Evolutionary conservation across 2,888 invertebrate genomes (phyloP).

Genomic region (Hartigia nigra): DNA sequence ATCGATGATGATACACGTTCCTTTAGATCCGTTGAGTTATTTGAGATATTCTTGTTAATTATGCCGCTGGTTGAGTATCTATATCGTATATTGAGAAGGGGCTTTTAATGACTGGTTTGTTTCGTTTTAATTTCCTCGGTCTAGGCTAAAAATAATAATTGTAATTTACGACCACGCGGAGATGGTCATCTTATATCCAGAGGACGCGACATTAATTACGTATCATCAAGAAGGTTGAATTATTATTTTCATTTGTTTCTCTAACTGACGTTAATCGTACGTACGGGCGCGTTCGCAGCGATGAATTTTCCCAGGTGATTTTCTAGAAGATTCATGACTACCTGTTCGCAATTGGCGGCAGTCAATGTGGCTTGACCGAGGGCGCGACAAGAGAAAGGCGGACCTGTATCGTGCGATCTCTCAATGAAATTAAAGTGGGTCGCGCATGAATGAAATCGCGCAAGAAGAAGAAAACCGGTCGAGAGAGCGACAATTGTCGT

Average conservation of each 20-base stretch:
- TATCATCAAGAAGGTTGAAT: background rate
- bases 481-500: background rate
- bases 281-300: background rate
- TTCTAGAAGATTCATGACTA: background rate
- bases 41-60: background rate
- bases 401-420: constrained; percentile 33
- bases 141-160: background rate
- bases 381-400: constrained; percentile 2
- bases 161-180: background rate
- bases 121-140: background rate
- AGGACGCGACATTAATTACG: background rate
- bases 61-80: background rate
- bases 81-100: background rate
- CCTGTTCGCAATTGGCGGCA: background rate
- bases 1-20: background rate
- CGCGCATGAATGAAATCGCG: constrained; percentile 55
- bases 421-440: constrained; percentile 60
- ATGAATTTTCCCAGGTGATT: background rate
- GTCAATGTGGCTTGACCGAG: background rate
- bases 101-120: background rate
- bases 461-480: background rate
- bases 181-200: background rate
- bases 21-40: background rate
- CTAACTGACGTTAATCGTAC: no score
- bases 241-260: background rate